A percentile compares a stretch with the other conserved stretches of the same genome.
phyloP scores from a whole-genome alignment of 2,113 vertebrate genomes.

The Charina bottae region DNA sequence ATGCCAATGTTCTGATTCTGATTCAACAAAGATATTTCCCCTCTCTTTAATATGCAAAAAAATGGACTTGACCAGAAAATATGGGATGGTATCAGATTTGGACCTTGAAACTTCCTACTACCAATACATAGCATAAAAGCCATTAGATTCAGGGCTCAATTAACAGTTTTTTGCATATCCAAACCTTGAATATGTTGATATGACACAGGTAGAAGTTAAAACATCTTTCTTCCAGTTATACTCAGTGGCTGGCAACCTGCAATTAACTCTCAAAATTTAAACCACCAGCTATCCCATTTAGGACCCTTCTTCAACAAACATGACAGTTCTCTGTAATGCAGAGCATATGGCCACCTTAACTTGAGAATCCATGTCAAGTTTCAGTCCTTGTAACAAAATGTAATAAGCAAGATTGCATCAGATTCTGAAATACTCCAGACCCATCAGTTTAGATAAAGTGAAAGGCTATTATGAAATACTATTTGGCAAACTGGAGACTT shows the following conservation, averaged over 20 bases:
- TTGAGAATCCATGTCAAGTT: neutral
- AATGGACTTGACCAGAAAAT: neutral
- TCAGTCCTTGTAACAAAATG: constrained; percentile 25
- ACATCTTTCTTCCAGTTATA: neutral
- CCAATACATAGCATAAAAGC: neutral
- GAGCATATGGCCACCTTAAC: neutral
- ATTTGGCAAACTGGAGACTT: constrained; percentile 40
- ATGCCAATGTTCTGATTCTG: neutral
- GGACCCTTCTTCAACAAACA: neutral
- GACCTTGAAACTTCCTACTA: neutral
- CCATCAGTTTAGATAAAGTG: neutral
- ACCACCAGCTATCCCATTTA: neutral
- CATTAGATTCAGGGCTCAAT: neutral
- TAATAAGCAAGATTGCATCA: constrained; percentile 25
- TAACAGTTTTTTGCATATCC: neutral
- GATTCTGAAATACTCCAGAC: constrained; percentile 47
- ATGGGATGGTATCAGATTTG: neutral
- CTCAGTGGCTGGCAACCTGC: neutral
- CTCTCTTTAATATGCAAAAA: neutral
- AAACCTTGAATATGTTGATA: neutral
- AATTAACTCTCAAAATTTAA: neutral
- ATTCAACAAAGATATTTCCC: neutral
- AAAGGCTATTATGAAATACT: constrained; percentile 20
- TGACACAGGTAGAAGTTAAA: neutral
- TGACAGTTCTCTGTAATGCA: neutral